A percentile compares a stretch with the other conserved stretches of the same genome.
Conservation (phyloP, 2,888 invertebrate species). For the Biston stratarius region DNA sequence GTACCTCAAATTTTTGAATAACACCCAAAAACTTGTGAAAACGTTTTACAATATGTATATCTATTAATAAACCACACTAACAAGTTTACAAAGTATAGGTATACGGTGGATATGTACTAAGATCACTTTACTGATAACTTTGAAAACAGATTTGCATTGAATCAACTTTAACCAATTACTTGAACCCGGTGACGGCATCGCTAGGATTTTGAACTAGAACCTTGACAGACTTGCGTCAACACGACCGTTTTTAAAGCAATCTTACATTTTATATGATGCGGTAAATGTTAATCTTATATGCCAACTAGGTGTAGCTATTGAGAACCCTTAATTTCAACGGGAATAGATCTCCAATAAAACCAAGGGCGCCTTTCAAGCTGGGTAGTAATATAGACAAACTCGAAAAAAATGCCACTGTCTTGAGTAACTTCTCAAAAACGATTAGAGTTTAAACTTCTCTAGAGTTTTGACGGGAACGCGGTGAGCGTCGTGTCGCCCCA, state of each 20-base stretch:
- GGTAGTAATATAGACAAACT: neutral
- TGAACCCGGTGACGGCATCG: neutral
- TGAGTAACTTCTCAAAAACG: too few relatives aligned
- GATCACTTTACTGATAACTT: constrained; percentile 6
- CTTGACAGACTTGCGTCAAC: neutral
- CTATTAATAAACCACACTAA: neutral
- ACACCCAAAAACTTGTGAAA: neutral
- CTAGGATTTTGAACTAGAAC: neutral
- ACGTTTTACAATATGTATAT: neutral
- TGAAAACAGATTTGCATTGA: constrained; percentile 9
- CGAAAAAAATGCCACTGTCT: neutral
- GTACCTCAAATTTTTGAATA: neutral
- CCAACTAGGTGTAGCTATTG: too few relatives aligned
- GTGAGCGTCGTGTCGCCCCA: too few relatives aligned
- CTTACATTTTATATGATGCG: too few relatives aligned
- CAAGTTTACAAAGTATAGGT: constrained; percentile 1
- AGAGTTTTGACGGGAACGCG: too few relatives aligned
- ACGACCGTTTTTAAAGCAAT: neutral
- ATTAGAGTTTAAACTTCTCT: too few relatives aligned
- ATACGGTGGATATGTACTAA: neutral
- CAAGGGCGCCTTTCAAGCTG: too few relatives aligned
- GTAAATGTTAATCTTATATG: too few relatives aligned
- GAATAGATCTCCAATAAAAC: too few relatives aligned
- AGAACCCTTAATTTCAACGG: too few relatives aligned
- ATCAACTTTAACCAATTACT: constrained; percentile 2